Conservation (phyloP, 2,113 vertebrate species). For the Ceyx cyanopectus region DNA sequence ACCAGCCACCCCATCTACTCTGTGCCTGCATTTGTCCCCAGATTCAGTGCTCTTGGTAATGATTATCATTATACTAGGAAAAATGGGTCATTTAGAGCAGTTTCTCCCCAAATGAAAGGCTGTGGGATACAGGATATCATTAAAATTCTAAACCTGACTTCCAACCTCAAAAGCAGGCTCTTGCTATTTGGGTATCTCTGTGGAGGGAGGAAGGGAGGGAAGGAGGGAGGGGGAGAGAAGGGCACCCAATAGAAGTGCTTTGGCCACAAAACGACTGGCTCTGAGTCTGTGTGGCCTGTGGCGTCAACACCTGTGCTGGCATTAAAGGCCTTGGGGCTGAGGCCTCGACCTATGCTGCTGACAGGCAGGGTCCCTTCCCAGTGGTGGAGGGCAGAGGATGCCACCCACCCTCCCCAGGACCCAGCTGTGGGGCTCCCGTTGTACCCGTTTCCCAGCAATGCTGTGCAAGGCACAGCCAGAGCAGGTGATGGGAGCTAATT, state of each 20-base stretch:
- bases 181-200: slow-evolving; percentile 12
- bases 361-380: accelerated
- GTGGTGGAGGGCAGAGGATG: not conserved
- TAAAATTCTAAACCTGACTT: slow-evolving; percentile 70
- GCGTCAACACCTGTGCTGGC: not conserved
- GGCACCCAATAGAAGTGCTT: not conserved
- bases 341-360: not conserved
- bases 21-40: not conserved
- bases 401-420: not conserved
- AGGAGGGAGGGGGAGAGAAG: not conserved
- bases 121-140: slow-evolving; percentile 69
- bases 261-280: not conserved
- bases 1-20: not conserved
- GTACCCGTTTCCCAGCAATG: accelerated
- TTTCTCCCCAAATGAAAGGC: slow-evolving; percentile 66
- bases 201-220: not conserved
- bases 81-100: slow-evolving; percentile 70
- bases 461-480: accelerated
- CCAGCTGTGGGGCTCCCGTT: accelerated
- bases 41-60: slow-evolving; percentile 41
- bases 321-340: accelerated
- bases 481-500: accelerated
- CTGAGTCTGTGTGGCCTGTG: not conserved
- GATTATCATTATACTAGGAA: slow-evolving; percentile 68
- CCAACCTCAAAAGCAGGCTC: slow-evolving; percentile 59